These are phyloP conservation scores for Micoletzkya japonica DNA, from an alignment of 2,888 invertebrate species.

Conservation along the genomic window DNA sequence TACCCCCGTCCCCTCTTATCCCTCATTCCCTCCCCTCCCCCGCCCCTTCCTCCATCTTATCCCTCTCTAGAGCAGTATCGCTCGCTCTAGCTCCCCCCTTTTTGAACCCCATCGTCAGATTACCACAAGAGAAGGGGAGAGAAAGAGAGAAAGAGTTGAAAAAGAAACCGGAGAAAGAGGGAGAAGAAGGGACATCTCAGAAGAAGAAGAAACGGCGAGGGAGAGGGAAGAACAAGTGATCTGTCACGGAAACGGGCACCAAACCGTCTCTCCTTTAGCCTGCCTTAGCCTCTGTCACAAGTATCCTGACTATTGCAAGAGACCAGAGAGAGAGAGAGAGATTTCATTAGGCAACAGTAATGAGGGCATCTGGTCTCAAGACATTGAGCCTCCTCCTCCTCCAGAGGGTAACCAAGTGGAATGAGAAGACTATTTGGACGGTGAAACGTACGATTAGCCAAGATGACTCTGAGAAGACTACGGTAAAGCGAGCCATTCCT, in stretches of 20 bases:
- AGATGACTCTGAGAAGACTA: too few relatives aligned
- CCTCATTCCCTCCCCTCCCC: background rate
- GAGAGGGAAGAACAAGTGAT: background rate
- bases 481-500: too few relatives aligned
- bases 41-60: background rate
- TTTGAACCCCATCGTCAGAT: background rate
- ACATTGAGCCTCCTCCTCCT: too few relatives aligned
- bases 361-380: too few relatives aligned
- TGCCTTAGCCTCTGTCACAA: background rate
- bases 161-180: background rate
- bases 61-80: conserved; percentile 1
- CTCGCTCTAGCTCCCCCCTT: background rate
- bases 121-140: background rate
- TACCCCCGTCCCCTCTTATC: background rate
- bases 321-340: background rate
- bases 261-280: background rate
- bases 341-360: background rate
- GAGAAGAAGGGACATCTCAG: background rate
- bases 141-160: background rate
- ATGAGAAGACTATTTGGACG: too few relatives aligned
- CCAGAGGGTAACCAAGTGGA: too few relatives aligned
- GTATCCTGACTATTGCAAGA: background rate
- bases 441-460: too few relatives aligned
- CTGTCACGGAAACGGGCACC: background rate
- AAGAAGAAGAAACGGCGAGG: background rate